Evolutionary conservation across 2,797 vertebrate species (phyloP).

Genomic region (Tangara arthus): DNA sequence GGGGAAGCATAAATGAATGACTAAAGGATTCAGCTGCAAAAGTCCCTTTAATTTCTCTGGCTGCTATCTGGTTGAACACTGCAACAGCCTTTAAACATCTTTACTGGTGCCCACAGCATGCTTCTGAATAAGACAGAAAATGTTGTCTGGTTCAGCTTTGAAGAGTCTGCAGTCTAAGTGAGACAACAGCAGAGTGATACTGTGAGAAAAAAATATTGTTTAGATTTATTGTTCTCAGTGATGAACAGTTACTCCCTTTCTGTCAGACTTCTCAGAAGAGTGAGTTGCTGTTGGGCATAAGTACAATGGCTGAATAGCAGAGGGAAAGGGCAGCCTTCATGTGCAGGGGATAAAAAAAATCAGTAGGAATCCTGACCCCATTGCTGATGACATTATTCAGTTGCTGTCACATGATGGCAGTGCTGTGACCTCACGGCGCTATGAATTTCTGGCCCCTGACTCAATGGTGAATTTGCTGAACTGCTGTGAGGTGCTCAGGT

Average conservation of each 20-base stretch:
- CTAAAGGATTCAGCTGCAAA: constrained; percentile 25
- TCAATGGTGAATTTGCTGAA: neutral
- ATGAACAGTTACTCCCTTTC: neutral
- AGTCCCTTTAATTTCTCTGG: constrained; percentile 4
- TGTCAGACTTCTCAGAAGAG: neutral
- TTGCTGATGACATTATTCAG: neutral
- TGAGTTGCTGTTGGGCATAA: neutral
- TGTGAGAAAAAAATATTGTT: neutral
- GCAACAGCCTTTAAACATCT: neutral
- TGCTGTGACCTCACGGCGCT: neutral
- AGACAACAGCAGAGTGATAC: neutral
- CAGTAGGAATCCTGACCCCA: neutral
- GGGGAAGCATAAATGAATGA: constrained; percentile 24
- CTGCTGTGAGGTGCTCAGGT: neutral
- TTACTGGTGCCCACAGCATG: neutral
- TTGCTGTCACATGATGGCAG: neutral
- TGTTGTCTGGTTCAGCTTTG: neutral
- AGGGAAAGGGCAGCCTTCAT: neutral
- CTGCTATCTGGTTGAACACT: constrained; percentile 2
- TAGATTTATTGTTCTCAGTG: neutral
- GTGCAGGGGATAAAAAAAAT: neutral
- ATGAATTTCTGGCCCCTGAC: neutral
- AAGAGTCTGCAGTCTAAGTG: neutral
- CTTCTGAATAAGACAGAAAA: neutral
- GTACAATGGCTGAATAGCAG: neutral